phyloP scores from a whole-genome alignment of 2,888 invertebrate species.

The Micropterix aruncella region DNA sequence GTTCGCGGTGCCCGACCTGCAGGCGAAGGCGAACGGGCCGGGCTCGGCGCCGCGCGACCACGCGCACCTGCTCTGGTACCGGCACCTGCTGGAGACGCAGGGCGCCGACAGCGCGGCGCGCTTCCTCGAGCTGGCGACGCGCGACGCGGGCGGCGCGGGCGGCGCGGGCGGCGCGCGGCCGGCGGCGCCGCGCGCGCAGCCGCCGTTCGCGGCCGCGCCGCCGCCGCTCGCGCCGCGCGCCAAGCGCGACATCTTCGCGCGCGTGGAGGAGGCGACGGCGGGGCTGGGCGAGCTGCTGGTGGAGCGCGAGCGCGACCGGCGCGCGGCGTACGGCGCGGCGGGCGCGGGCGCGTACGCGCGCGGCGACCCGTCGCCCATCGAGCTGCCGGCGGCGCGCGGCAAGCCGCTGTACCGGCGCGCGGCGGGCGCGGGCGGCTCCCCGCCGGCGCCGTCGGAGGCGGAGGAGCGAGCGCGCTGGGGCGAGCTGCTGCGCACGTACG shows the following conservation, averaged over 20 bases:
- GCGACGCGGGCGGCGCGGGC: constrained; percentile 13
- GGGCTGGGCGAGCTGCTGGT: background rate
- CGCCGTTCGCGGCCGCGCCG: constrained; percentile 16
- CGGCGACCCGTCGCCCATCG: constrained; percentile 12
- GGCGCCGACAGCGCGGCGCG: constrained; percentile 42
- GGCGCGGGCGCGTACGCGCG: constrained; percentile 20
- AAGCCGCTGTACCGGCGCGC: constrained; percentile 28
- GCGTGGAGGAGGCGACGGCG: background rate
- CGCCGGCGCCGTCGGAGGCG: too few relatives aligned
- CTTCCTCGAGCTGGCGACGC: constrained; percentile 28
- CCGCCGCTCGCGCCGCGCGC: background rate
- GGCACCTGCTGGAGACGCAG: constrained; percentile 35
- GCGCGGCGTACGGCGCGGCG: constrained; percentile 21
- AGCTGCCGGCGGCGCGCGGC: constrained; percentile 13
- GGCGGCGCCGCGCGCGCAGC: constrained; percentile 8
- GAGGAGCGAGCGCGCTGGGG: constrained; percentile 7
- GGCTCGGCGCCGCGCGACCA: constrained; percentile 29
- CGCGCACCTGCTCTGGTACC: constrained; percentile 39
- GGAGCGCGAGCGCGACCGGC: constrained; percentile 14
- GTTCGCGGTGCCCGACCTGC: background rate
- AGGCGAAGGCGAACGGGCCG: background rate
- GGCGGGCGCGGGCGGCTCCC: constrained; percentile 17
- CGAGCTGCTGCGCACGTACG: background rate
- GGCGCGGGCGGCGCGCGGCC: constrained; percentile 10
- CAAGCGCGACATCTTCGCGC: background rate